Conservation (phyloP, 2,797 vertebrate species). For the Schizothorax lantsangensis region DNA sequence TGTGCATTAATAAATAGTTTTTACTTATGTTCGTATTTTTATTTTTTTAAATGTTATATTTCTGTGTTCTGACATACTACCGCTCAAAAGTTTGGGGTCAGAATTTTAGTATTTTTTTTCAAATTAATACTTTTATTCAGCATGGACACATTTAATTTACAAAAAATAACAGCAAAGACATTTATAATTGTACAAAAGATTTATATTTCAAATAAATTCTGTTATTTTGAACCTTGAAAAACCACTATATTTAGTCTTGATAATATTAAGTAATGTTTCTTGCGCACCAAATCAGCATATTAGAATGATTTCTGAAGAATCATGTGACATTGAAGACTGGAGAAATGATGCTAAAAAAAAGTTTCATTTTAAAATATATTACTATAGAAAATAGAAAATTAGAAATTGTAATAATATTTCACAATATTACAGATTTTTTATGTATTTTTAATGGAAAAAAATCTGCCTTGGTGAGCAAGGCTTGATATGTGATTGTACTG, state of each 20-base stretch:
- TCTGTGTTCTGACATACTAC: not conserved
- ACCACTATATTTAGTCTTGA: not conserved
- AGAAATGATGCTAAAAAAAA: not conserved
- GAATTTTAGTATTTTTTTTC: too few species aligned
- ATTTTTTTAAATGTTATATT: not conserved
- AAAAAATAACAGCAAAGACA: too few species aligned
- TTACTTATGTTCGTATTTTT: not conserved
- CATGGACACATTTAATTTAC: not conserved
- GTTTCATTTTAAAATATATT: not conserved
- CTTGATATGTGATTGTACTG: not conserved
- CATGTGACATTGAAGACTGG: not conserved
- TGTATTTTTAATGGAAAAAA: not conserved
- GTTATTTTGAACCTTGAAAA: not conserved
- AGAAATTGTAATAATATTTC: not conserved
- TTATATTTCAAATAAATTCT: not conserved
- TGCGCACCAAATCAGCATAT: not conserved
- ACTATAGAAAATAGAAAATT: not conserved
- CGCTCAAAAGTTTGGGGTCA: not conserved
- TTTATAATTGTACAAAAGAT: not conserved
- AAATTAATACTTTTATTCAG: not conserved
- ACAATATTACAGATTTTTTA: not conserved
- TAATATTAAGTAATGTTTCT: not conserved
- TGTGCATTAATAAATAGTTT: not conserved
- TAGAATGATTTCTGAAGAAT: not conserved
- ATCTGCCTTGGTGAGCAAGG: not conserved